These are phyloP conservation scores for Kradibia gibbosae DNA, from an alignment of 1,140 invertebrate genomes.

Conservation along the genomic window DNA sequence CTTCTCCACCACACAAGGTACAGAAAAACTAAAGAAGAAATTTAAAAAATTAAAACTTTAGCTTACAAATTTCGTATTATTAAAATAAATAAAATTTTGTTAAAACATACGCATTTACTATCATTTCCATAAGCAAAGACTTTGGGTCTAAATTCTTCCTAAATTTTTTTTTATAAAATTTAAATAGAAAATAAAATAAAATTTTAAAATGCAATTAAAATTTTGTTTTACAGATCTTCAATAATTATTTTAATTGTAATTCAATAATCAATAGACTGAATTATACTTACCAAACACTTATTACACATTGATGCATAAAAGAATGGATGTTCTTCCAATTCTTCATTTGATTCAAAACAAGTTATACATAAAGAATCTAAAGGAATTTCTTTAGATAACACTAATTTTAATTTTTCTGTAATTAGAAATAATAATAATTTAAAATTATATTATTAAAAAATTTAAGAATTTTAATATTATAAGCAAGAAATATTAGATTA, in stretches of 20 bases:
- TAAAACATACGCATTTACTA: slow-evolving; percentile 63
- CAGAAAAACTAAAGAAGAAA: slow-evolving; percentile 62
- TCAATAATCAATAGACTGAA: slow-evolving; percentile 7
- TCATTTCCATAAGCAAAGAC: slow-evolving; percentile 65
- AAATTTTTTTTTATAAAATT: slow-evolving; percentile 43
- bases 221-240: no score
- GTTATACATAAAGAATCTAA: slow-evolving; percentile 58
- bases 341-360: slow-evolving; percentile 54
- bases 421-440: slow-evolving; percentile 26
- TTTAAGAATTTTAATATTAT: background rate
- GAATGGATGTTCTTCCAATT: slow-evolving; percentile 60
- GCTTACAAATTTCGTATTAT: slow-evolving; percentile 22
- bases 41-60: background rate
- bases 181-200: slow-evolving; percentile 8
- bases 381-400: background rate
- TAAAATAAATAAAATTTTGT: slow-evolving; percentile 7
- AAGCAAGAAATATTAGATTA: background rate
- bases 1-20: slow-evolving; percentile 59
- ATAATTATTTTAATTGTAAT: slow-evolving; percentile 8
- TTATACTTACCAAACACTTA: slow-evolving; percentile 60
- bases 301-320: slow-evolving; percentile 61
- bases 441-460: background rate
- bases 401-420: slow-evolving; percentile 28
- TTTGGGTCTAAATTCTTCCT: slow-evolving; percentile 62
- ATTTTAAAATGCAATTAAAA: slow-evolving; percentile 2